Conservation (phyloP, 2,888 invertebrate species). For the Tipula unca region DNA sequence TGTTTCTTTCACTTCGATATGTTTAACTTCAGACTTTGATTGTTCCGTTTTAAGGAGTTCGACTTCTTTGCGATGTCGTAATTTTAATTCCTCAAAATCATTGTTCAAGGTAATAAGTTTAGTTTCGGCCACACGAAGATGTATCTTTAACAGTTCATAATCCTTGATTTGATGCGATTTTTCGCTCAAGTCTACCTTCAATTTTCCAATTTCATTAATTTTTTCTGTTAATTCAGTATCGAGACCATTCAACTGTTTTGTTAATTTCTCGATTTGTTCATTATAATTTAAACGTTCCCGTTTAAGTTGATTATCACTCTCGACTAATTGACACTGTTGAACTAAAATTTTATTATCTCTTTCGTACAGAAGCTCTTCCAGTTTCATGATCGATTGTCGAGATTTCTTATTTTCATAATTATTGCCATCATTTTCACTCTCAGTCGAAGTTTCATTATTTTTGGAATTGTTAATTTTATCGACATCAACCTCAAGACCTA, state of each 20-base stretch:
- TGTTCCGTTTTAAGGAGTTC: slow-evolving; percentile 32
- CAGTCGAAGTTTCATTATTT: slow-evolving; percentile 30
- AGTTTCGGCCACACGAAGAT: slow-evolving; percentile 33
- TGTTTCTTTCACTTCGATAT: slow-evolving; percentile 28
- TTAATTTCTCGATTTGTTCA: slow-evolving; percentile 29
- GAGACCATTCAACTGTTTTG: slow-evolving; percentile 27
- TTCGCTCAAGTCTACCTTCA: slow-evolving; percentile 31
- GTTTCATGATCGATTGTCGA: slow-evolving; percentile 35
- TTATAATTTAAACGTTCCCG: slow-evolving; percentile 31
- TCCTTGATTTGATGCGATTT: slow-evolving; percentile 23
- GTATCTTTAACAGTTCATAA: slow-evolving; percentile 29
- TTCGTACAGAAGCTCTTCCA: slow-evolving; percentile 40
- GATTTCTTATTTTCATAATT: slow-evolving; percentile 28
- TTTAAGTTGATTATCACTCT: slow-evolving; percentile 37
- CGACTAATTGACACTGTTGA: slow-evolving; percentile 37
- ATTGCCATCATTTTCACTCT: slow-evolving; percentile 29
- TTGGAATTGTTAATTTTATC: slow-evolving; percentile 14
- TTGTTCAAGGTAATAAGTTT: slow-evolving; percentile 32
- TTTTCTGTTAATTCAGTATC: slow-evolving; percentile 27
- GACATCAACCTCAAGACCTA: slow-evolving; percentile 49
- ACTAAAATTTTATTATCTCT: slow-evolving; percentile 42
- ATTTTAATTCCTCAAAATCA: slow-evolving; percentile 34
- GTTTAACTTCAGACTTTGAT: slow-evolving; percentile 29
- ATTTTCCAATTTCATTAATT: slow-evolving; percentile 33
- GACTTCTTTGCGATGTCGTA: slow-evolving; percentile 31